Evolutionary conservation across 92 coral and sea anemone genomes (phyloP).

Genomic region (Blastomussa wellsi): DNA sequence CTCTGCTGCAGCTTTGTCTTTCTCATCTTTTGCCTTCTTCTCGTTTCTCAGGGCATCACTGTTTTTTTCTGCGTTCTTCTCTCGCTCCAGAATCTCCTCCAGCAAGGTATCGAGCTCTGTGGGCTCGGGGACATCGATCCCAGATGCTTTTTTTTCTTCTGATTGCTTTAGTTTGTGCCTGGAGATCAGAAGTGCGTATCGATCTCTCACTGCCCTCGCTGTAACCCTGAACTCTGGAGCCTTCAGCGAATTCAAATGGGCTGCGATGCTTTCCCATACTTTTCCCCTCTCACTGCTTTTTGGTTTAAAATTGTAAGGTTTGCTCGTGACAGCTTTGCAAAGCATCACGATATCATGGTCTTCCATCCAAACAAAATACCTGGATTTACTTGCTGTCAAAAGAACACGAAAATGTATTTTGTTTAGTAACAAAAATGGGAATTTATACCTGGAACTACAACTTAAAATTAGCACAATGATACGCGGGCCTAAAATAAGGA

Average conservation of each 20-base stretch:
- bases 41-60: conserved; percentile 34
- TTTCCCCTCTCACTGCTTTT: conserved; percentile 27
- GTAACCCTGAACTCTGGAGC: conserved; percentile 27
- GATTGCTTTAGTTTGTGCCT: conserved; percentile 29
- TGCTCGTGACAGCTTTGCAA: conserved; percentile 29
- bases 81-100: conserved; percentile 39
- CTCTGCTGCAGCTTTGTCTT: no score
- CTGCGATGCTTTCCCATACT: conserved; percentile 18
- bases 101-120: conserved; percentile 35
- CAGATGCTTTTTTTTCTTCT: conserved; percentile 25
- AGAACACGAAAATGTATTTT: conserved; percentile 29
- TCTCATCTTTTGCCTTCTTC: conserved; percentile 46
- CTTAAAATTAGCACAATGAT: conserved; percentile 45
- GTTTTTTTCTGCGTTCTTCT: conserved; percentile 32
- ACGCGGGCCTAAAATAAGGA: conserved; percentile 44
- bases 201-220: conserved; percentile 23
- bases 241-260: conserved; percentile 26
- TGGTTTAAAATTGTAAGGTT: conserved; percentile 33
- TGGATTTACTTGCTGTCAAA: no score
- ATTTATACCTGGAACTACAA: conserved; percentile 38
- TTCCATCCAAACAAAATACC: conserved; percentile 38
- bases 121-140: conserved; percentile 26
- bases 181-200: conserved; percentile 23
- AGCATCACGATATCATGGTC: conserved; percentile 3
- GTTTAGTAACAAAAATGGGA: conserved; percentile 29